Evolutionary conservation across 53 echinoderm and acorn worm genomes (phyloP), one percentile per base, ranked within the genome.

Genomic region (Temnopleurus reevesii): DNA sequence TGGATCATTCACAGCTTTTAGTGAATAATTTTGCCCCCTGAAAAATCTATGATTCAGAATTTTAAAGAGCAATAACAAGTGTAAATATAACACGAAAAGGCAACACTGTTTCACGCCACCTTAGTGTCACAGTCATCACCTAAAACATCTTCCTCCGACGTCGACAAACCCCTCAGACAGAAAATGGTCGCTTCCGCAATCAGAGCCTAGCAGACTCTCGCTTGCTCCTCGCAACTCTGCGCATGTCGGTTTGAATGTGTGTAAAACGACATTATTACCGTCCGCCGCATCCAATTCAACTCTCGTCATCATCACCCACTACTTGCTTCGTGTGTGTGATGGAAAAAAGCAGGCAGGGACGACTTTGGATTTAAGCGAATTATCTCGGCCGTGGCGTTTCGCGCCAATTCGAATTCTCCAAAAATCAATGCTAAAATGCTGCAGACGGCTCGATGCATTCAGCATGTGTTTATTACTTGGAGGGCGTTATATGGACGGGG

Each of bases 131-230:
- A n/a, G n/a, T n/a, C n/a, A n/a, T n/a, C n/a, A n/a, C n/a, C n/a
- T n/a, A n/a, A n/a, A n/a, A n/a, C n/a, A n/a, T n/a, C n/a, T n/a
- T n/a, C n/a, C n/a, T n/a, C n/a, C n/a, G n/a, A n/a, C n/a, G n/a
- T n/a, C 17, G 53, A 53, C 8, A 65, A 51, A 51, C 83, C 83
- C 83, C 38, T 83, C 55, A 55, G 4, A 38, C 21, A n/a, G 36
- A 36, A n/a, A 71, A 83, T 83, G 83, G 83, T 83, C 23, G 27
- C 34, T 83, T 83, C 83, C 83, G 83, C 83, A 83, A 83, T 83
- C 83, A 83, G 57, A 36, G 83, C 18, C 71, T 31, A 71, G 18
- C 36, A 51, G 30, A 49, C 38, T 46, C n/a, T 18, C 71, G 71
- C 43, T 6, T 41, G 21, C 41, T 31, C 17, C 43, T 71, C 41